phyloP scores from a whole-genome alignment of 1,140 invertebrate genomes.

The Pararge aegeria region DNA sequence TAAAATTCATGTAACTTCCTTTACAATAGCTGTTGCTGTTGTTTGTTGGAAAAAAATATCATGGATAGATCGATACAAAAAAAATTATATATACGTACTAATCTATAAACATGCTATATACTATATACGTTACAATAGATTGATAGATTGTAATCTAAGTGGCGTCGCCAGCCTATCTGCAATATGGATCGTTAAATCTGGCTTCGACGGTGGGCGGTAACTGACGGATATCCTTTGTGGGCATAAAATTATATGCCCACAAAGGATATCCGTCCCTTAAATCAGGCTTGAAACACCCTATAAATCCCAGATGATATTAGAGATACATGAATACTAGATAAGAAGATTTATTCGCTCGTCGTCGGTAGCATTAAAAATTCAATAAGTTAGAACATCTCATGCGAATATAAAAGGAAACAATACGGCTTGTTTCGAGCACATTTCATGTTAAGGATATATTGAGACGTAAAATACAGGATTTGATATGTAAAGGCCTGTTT shows the following conservation, averaged over 20 bases:
- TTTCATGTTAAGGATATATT: background rate
- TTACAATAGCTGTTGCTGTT: no score
- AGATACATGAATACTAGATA: slow-evolving; percentile 4
- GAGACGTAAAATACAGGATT: background rate
- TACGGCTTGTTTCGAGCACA: background rate
- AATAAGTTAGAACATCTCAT: background rate
- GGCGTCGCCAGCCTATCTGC: no score
- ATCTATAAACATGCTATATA: no score
- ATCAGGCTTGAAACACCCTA: background rate
- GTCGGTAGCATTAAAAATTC: slow-evolving; percentile 1
- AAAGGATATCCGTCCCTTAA: background rate
- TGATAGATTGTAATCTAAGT: no score
- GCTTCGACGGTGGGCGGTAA: background rate
- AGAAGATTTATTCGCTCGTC: slow-evolving; percentile 1
- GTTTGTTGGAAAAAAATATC: no score
- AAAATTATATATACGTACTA: no score
- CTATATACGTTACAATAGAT: no score
- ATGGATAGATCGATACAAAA: no score
- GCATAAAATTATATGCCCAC: background rate
- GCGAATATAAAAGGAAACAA: slow-evolving; percentile 2
- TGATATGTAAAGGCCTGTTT: background rate
- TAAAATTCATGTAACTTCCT: no score
- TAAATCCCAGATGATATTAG: background rate
- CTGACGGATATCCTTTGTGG: no score
- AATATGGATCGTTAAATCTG: background rate